Conservation (phyloP, 2,113 vertebrate species). For the Dendrocopos noguchii region DNA sequence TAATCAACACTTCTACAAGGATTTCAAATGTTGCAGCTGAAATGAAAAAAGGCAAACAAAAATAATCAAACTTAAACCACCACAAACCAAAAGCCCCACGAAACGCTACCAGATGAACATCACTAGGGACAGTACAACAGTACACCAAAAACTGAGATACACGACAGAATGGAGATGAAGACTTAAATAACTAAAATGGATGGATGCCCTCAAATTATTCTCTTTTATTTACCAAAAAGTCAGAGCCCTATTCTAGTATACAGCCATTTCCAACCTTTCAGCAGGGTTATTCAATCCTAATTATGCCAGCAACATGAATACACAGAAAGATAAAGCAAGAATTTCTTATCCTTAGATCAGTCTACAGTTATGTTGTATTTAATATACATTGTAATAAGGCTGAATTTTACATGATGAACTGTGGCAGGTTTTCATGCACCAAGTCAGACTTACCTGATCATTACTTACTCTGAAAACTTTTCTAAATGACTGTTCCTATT, state of each 20-base stretch:
- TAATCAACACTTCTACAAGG: not conserved
- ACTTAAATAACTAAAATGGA: not conserved
- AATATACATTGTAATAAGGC: not conserved
- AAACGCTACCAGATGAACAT: not conserved
- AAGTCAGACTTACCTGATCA: not conserved
- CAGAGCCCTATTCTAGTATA: not conserved
- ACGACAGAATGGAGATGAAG: not conserved
- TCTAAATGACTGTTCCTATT: not conserved
- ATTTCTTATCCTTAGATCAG: not conserved
- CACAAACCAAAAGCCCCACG: accelerated
- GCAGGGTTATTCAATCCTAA: not conserved
- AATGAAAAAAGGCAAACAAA: not conserved
- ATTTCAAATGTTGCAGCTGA: not conserved
- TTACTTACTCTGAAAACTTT: not conserved
- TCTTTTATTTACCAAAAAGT: not conserved
- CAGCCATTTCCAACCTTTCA: not conserved
- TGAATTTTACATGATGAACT: not conserved
- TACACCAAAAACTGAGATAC: not conserved
- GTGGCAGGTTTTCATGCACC: not conserved
- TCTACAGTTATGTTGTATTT: not conserved
- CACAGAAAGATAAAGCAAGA: not conserved
- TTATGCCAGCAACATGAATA: not conserved
- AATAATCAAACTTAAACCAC: too few species aligned
- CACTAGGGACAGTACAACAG: not conserved
- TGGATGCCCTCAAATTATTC: not conserved